Base-by-base conservation (phyloP, 2,113 vertebrate genomes). In the Archocentrus centrarchus region DNA sequence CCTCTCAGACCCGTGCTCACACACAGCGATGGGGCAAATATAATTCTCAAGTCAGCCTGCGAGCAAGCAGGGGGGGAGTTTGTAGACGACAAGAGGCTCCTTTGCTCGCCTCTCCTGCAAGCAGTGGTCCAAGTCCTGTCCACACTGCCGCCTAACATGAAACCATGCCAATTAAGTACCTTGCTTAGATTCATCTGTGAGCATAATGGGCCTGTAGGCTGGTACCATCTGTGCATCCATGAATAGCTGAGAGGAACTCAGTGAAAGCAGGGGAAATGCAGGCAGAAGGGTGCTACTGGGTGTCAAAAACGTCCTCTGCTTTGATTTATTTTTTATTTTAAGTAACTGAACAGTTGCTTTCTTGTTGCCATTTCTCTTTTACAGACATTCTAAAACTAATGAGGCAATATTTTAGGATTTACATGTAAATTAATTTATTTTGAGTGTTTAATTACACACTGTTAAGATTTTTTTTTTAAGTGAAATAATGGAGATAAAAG, bases 181-280 rank as follows among this genome's bases (percentile, higher is more conserved):
- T 86, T 77, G 35, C 58, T 77, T 44, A 82, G 83, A 85, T 84
- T 84, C 68, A 84, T 87, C 44, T 86, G 87, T 62, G 90, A 82
- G 84, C 85, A 88, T 68, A 83, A 86, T 70, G 84, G 93, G 85
- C 91, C 91, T 88, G 87, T 32, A 59, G 88, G 87, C 81, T 90
- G 88, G 27, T 27, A 60, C 90, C 90, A 82, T 91, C 83, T 88
- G 91, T 82, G 91, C 80, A 15, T 6, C 64, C 84, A 57, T 61
- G 77, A 81, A 89, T 62, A 87, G 80, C 50, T n/a, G 6, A 82
- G 11, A 79, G 27, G 20, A 77, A 81, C 53, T 78, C 63, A 53
- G 11, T 58, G 81, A 82, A 63, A 81, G 77, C 63, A 88, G 44
- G 11, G 11, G 32, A 58, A 59, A 76, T 32, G 57, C 22, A 59